phyloP scores from a whole-genome alignment of 2,888 invertebrate species.

The Troides aeacus region DNA sequence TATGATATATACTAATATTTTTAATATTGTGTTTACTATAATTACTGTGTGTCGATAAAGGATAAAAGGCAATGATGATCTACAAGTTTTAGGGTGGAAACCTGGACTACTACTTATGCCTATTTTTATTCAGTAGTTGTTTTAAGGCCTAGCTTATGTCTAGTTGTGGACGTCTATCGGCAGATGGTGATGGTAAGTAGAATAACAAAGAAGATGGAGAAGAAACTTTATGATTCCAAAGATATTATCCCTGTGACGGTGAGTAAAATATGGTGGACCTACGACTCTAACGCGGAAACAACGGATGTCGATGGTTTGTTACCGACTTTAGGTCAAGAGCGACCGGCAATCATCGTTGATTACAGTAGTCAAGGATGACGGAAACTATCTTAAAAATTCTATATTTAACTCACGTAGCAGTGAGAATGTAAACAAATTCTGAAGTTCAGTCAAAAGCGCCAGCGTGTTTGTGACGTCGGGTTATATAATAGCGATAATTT shows the following conservation, averaged over 20 bases:
- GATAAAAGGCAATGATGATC: too few species aligned
- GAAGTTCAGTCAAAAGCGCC: constrained; percentile 12
- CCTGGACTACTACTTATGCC: too few species aligned
- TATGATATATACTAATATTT: too few species aligned
- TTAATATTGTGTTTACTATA: too few species aligned
- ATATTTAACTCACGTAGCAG: constrained; percentile 30
- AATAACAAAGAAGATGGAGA: background rate
- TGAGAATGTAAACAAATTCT: constrained; percentile 24
- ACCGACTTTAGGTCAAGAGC: constrained; percentile 63
- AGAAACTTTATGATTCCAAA: background rate
- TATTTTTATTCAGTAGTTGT: too few species aligned
- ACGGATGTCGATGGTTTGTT: constrained; percentile 27
- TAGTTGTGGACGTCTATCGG: too few species aligned
- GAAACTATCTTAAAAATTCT: constrained; percentile 43
- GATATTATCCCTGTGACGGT: constrained; percentile 1
- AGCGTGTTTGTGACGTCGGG: constrained; percentile 3
- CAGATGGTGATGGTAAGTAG: too few species aligned
- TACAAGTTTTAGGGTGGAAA: too few species aligned
- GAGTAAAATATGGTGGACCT: constrained; percentile 12
- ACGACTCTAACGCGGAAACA: constrained; percentile 28
- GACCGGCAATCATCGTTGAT: constrained; percentile 54
- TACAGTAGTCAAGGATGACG: constrained; percentile 49
- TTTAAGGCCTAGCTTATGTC: too few species aligned
- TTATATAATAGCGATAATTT: constrained; percentile 17
- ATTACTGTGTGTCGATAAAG: too few species aligned